Conservation (phyloP, 2,888 invertebrate genomes). For the Diaprepes abbreviatus region DNA sequence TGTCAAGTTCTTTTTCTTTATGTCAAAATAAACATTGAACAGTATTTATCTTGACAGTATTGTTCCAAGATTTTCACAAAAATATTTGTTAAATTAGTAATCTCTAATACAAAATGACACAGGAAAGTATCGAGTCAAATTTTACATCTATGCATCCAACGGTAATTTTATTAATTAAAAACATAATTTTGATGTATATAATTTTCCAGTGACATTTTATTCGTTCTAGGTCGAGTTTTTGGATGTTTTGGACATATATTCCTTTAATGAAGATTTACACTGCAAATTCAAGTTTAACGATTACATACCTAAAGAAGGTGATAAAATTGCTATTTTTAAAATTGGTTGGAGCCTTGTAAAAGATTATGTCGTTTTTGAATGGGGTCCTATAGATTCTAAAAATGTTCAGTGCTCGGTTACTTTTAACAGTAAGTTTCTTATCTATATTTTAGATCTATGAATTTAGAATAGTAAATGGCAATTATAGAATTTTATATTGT, state of each 20-base stretch:
- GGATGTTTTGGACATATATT: slow-evolving; percentile 59
- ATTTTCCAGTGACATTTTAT: not conserved
- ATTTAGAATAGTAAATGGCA: no score
- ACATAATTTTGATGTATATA: not conserved
- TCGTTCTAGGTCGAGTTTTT: slow-evolving; percentile 60
- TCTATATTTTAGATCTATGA: no score
- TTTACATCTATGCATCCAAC: slow-evolving; percentile 51
- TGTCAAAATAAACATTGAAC: no score
- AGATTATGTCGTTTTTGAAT: slow-evolving; percentile 63
- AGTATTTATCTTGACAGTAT: no score
- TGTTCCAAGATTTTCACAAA: no score
- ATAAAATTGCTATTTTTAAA: slow-evolving; percentile 64
- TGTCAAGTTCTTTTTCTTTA: no score
- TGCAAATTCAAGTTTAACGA: slow-evolving; percentile 59
- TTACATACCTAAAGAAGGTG: slow-evolving; percentile 62
- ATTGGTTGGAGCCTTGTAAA: slow-evolving; percentile 64
- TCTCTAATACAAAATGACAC: slow-evolving; percentile 45
- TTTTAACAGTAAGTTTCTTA: slow-evolving; percentile 61
- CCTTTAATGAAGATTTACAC: slow-evolving; percentile 58
- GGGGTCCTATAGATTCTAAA: slow-evolving; percentile 56
- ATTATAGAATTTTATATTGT: no score
- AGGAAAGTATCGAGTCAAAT: slow-evolving; percentile 47
- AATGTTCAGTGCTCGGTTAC: slow-evolving; percentile 50
- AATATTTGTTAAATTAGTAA: no score
- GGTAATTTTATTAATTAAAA: slow-evolving; percentile 9